A percentile compares a stretch with the other conserved stretches of the same genome.
Conservation (phyloP, 1,140 invertebrate genomes). For the Caerostris extrusa region DNA sequence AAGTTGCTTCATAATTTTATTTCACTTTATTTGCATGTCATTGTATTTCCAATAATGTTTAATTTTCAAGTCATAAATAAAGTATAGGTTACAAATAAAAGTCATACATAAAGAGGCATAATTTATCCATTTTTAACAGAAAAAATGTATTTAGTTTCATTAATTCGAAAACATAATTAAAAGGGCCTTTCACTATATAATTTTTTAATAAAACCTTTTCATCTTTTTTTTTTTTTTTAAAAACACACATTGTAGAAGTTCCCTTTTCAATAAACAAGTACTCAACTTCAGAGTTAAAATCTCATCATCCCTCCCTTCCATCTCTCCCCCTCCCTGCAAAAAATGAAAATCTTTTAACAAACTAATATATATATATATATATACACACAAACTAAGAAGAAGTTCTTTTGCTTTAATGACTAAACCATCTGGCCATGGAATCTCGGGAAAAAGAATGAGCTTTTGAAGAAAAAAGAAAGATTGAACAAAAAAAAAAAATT, state of each 20-base stretch:
- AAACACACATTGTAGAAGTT: background rate
- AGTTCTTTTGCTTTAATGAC: slow-evolving; percentile 34
- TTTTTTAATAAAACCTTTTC: no score
- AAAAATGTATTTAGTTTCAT: no score
- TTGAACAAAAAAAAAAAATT: background rate
- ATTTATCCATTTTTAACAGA: no score
- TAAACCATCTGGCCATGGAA: slow-evolving; percentile 46
- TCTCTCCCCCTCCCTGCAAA: no score
- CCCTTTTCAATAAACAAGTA: background rate
- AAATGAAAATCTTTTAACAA: background rate
- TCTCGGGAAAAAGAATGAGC: background rate
- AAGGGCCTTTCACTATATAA: no score
- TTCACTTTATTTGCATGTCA: no score
- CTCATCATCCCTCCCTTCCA: background rate
- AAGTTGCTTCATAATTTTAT: no score
- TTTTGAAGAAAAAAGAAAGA: background rate
- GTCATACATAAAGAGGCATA: no score
- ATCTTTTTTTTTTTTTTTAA: background rate
- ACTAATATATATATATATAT: background rate
- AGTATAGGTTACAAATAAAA: no score
- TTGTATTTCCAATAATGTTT: no score
- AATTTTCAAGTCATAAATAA: no score
- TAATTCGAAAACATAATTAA: no score
- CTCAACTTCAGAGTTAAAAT: background rate
- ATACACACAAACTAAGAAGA: background rate